A percentile compares a stretch with the other conserved stretches of the same genome.
Conservation (phyloP, 2,888 invertebrate genomes). For the Agrochola litura region DNA sequence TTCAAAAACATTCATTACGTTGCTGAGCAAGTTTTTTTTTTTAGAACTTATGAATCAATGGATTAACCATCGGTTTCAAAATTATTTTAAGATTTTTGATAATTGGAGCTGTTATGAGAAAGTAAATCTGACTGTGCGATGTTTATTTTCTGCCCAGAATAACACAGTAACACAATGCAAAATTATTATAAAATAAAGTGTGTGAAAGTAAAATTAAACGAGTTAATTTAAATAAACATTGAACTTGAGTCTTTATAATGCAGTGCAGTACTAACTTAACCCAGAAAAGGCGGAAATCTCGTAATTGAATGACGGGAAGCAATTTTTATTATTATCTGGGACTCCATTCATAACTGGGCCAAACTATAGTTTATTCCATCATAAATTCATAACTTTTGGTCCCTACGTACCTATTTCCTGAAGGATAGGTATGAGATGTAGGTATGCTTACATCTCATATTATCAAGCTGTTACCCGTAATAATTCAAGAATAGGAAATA, state of each 20-base stretch:
- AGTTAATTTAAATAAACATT: constrained; percentile 9
- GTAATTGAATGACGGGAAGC: constrained; percentile 8
- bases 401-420: background rate
- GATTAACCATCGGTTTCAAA: too few species aligned
- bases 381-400: too few species aligned
- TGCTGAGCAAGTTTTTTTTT: too few species aligned
- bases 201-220: constrained; percentile 4
- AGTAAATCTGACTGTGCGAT: background rate
- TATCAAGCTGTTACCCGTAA: background rate
- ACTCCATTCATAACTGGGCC: background rate
- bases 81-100: too few species aligned
- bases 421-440: background rate
- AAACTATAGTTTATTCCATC: background rate
- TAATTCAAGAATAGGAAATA: background rate
- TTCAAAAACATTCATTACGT: too few species aligned
- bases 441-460: background rate
- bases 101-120: background rate
- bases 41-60: too few species aligned
- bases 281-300: background rate
- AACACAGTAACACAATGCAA: constrained; percentile 10
- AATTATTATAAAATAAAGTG: constrained; percentile 9
- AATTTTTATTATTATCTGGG: background rate
- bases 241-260: background rate
- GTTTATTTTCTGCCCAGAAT: background rate
- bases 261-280: constrained; percentile 10